Conservation (phyloP, 2,888 invertebrate species). For the Pinctada fucata region DNA sequence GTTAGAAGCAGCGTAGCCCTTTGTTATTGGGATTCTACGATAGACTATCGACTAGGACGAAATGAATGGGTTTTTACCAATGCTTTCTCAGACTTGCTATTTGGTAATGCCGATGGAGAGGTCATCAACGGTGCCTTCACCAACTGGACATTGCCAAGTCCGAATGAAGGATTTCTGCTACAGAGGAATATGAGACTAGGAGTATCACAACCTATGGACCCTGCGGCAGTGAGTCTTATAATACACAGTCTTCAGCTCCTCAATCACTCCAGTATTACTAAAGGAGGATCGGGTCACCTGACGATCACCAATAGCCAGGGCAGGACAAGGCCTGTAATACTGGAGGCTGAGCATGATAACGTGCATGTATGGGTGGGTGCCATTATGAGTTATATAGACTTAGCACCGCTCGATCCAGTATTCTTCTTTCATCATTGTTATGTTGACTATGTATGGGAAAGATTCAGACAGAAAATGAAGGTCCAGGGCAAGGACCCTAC, state of each 20-base stretch:
- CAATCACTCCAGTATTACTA: not conserved
- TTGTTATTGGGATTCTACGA: not conserved
- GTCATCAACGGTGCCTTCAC: not conserved
- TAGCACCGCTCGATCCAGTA: slow-evolving; percentile 73
- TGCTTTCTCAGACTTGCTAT: not conserved
- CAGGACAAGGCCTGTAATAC: slow-evolving; percentile 1
- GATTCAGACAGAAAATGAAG: slow-evolving; percentile 52
- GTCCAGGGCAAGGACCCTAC: slow-evolving; percentile 44
- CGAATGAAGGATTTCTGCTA: not conserved
- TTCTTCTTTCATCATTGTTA: slow-evolving; percentile 74
- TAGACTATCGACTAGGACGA: not conserved
- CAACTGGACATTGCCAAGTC: not conserved
- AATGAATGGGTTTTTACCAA: not conserved
- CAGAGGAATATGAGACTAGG: not conserved
- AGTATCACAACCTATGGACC: not conserved
- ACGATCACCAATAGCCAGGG: not conserved
- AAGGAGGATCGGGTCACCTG: not conserved
- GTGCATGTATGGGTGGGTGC: slow-evolving; percentile 73
- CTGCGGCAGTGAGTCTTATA: not conserved
- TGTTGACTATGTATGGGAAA: slow-evolving; percentile 74
- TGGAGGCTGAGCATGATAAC: slow-evolving; percentile 50
- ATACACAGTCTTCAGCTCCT: not conserved
- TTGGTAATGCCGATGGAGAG: not conserved
- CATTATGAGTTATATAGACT: slow-evolving; percentile 65
- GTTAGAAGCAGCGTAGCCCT: not conserved